phyloP scores from a whole-genome alignment of 2,888 invertebrate species.

The Netelia virgata region DNA sequence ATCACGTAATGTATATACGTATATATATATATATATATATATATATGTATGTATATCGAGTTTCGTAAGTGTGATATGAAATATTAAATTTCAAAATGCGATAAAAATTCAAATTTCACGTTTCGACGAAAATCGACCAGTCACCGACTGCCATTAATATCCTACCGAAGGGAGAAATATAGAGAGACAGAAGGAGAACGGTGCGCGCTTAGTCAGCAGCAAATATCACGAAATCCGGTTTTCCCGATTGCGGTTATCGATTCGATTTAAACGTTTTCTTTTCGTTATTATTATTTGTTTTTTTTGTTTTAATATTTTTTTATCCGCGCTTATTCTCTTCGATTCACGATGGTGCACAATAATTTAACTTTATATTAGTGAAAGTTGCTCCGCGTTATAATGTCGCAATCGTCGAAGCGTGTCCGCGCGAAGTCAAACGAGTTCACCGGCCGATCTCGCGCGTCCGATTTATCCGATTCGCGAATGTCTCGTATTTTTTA shows the following conservation, averaged over 20 bases:
- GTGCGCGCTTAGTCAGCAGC: conserved; percentile 21
- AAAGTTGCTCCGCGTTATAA: conserved; percentile 59
- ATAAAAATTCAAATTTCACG: conserved; percentile 7
- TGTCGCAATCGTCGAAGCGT: conserved; percentile 59
- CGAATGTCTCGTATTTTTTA: not conserved
- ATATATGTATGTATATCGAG: not conserved
- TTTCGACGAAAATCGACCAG: conserved; percentile 19
- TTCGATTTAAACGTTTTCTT: not conserved
- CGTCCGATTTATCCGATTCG: conserved; percentile 13
- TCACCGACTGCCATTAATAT: conserved; percentile 9
- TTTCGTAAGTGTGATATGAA: not conserved
- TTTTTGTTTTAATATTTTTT: conserved; percentile 13
- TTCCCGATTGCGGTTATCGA: conserved; percentile 30
- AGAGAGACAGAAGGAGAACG: not conserved
- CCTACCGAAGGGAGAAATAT: too few relatives aligned
- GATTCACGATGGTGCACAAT: conserved; percentile 17
- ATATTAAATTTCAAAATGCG: not conserved
- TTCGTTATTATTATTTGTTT: too few relatives aligned
- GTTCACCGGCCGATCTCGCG: conserved; percentile 35
- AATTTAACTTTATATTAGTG: conserved; percentile 60
- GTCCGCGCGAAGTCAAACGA: conserved; percentile 49
- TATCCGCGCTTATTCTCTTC: not conserved
- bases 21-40: too few relatives aligned
- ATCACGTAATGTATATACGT: too few relatives aligned
- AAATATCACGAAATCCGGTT: conserved; percentile 32